Evolutionary conservation across 2,113 vertebrate species (phyloP).

Genomic region (Rallus limicola): DNA sequence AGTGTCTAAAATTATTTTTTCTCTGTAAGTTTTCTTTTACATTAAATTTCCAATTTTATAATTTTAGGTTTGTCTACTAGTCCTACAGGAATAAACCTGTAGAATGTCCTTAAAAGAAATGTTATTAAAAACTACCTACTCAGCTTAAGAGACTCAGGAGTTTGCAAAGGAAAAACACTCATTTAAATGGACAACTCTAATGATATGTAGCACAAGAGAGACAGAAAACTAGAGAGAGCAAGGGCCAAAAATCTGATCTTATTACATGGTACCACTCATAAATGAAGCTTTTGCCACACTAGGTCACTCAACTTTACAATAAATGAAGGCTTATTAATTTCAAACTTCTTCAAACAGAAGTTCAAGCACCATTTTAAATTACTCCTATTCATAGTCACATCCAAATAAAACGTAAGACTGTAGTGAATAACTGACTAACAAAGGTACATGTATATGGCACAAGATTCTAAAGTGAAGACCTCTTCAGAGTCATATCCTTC

Average conservation of each 20-base stretch:
- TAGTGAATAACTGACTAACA: neutral
- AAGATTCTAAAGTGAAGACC: neutral
- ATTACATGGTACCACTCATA: neutral
- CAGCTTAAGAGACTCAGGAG: neutral
- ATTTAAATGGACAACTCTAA: neutral
- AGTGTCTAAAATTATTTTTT: neutral
- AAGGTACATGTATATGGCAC: neutral
- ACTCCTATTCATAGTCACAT: neutral
- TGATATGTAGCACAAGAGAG: neutral
- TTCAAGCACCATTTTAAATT: neutral
- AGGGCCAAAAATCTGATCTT: neutral
- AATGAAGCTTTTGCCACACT: neutral
- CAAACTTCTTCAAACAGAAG: neutral
- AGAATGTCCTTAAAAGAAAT: neutral
- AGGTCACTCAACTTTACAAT: neutral
- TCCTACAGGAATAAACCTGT: neutral
- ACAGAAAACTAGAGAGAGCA: neutral
- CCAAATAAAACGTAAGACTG: neutral
- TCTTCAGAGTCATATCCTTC: neutral
- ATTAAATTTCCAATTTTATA: neutral
- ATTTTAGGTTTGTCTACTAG: neutral
- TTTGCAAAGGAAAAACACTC: neutral
- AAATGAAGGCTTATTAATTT: neutral
- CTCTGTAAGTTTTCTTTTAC: neutral
- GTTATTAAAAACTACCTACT: neutral